A percentile compares a stretch with the other conserved stretches of the same genome.
These are phyloP conservation scores for Cheirogaleus medius DNA, from an alignment of 2,113 vertebrate genomes.

Conservation along the genomic window DNA sequence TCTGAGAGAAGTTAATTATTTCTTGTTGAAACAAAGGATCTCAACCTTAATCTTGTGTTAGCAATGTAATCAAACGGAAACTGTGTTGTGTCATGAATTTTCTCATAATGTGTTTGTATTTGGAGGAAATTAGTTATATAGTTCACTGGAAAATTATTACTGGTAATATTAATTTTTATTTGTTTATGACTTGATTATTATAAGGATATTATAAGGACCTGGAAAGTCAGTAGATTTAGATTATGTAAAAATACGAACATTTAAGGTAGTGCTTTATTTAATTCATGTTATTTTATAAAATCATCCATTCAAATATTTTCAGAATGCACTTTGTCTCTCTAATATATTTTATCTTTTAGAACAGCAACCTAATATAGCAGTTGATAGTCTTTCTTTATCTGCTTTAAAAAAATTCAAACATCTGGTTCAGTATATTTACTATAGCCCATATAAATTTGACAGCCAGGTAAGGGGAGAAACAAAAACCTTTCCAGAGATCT, in stretches of 20 bases:
- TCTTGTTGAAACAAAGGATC: constrained; percentile 4
- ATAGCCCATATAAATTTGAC: not conserved
- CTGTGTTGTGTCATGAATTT: not conserved
- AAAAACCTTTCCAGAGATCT: not conserved
- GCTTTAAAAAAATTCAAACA: not conserved
- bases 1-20: constrained; percentile 30
- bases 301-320: not conserved
- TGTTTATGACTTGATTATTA: constrained; percentile 10
- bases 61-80: not conserved
- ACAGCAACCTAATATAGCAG: not conserved
- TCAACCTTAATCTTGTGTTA: not conserved
- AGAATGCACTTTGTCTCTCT: not conserved
- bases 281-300: not conserved
- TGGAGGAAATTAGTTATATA: not conserved
- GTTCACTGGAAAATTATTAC: not conserved
- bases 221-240: not conserved
- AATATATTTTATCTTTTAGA: not conserved
- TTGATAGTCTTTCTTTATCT: not conserved
- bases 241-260: not conserved
- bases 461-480: not conserved
- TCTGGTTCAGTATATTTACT: not conserved
- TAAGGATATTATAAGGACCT: not conserved
- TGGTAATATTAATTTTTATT: not conserved
- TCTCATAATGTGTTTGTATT: not conserved
- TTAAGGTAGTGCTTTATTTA: not conserved